These are phyloP conservation scores for Shargacucullia verbasci DNA, from an alignment of 2,888 invertebrate species.

Conservation along the genomic window DNA sequence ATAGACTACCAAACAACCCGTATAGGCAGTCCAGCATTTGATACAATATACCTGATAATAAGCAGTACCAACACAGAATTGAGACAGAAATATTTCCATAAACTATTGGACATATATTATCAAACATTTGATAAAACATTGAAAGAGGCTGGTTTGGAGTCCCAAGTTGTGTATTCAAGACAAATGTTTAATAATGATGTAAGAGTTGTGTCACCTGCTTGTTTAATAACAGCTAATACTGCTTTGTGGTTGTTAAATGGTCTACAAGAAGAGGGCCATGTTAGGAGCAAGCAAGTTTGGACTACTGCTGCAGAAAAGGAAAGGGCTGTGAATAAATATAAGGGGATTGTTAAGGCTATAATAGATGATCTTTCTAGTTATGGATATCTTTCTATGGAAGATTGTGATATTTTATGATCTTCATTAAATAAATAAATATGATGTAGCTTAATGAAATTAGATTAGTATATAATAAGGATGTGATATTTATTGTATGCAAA, in stretches of 20 bases:
- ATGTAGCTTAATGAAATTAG: too few species aligned
- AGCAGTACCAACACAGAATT: slow-evolving; percentile 72
- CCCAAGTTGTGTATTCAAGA: slow-evolving; percentile 65
- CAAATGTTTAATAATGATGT: slow-evolving; percentile 73
- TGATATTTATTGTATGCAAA: too few species aligned
- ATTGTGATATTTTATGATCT: slow-evolving; percentile 5
- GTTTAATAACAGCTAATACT: slow-evolving; percentile 79
- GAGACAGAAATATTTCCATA: slow-evolving; percentile 62
- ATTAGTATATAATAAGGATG: too few species aligned
- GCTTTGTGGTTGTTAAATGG: slow-evolving; percentile 80
- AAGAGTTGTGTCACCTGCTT: slow-evolving; percentile 73
- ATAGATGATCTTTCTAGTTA: slow-evolving; percentile 74
- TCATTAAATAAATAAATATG: neutral
- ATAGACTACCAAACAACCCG: slow-evolving; percentile 82
- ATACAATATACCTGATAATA: slow-evolving; percentile 75
- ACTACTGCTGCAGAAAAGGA: slow-evolving; percentile 67
- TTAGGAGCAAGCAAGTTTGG: slow-evolving; percentile 73
- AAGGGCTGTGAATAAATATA: slow-evolving; percentile 69
- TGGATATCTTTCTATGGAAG: slow-evolving; percentile 59
- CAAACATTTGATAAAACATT: slow-evolving; percentile 66
- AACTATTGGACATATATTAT: slow-evolving; percentile 73
- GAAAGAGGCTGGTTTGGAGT: slow-evolving; percentile 54
- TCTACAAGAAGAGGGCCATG: slow-evolving; percentile 81
- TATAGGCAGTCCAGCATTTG: slow-evolving; percentile 77
- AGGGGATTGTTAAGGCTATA: slow-evolving; percentile 67